Conservation (phyloP, 92 coral and sea anemone species). For the Muricea muricata region DNA sequence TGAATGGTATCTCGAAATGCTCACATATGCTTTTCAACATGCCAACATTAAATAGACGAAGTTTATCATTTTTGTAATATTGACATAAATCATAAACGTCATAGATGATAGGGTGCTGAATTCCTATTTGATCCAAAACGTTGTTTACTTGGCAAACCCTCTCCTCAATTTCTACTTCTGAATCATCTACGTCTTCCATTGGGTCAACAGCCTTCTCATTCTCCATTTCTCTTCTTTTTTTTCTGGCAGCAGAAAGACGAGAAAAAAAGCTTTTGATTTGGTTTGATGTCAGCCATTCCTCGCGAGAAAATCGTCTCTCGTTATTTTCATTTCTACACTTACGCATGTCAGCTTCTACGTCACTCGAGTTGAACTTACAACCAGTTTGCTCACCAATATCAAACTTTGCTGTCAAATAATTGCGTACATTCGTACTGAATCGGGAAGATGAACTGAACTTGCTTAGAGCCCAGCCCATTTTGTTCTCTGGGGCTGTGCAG, state of each 20-base stretch:
- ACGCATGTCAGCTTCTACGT: slow-evolving; percentile 42
- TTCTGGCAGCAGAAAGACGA: slow-evolving; percentile 64
- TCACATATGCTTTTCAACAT: slow-evolving; percentile 65
- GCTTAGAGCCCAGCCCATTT: slow-evolving; percentile 22
- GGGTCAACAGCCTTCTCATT: slow-evolving; percentile 28
- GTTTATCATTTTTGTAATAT: slow-evolving; percentile 64
- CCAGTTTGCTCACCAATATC: slow-evolving; percentile 38
- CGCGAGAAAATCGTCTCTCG: slow-evolving; percentile 15
- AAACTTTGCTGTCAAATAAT: slow-evolving; percentile 34
- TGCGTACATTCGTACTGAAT: background rate
- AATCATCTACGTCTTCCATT: slow-evolving; percentile 66
- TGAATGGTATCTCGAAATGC: slow-evolving; percentile 71
- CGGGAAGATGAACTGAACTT: slow-evolving; percentile 55
- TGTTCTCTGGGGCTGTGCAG: background rate
- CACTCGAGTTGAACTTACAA: slow-evolving; percentile 12
- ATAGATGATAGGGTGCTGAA: slow-evolving; percentile 71
- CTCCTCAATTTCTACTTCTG: slow-evolving; percentile 62
- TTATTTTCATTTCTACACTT: slow-evolving; percentile 17
- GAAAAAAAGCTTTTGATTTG: slow-evolving; percentile 17
- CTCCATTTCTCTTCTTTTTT: slow-evolving; percentile 33
- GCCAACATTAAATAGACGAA: slow-evolving; percentile 56
- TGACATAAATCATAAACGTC: slow-evolving; percentile 70
- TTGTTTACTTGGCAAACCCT: slow-evolving; percentile 50
- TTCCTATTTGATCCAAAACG: slow-evolving; percentile 55
- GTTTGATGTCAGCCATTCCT: slow-evolving; percentile 36